These are phyloP conservation scores for Parazoanthus swiftii DNA, from an alignment of 92 coral and sea anemone species.

Conservation along the genomic window DNA sequence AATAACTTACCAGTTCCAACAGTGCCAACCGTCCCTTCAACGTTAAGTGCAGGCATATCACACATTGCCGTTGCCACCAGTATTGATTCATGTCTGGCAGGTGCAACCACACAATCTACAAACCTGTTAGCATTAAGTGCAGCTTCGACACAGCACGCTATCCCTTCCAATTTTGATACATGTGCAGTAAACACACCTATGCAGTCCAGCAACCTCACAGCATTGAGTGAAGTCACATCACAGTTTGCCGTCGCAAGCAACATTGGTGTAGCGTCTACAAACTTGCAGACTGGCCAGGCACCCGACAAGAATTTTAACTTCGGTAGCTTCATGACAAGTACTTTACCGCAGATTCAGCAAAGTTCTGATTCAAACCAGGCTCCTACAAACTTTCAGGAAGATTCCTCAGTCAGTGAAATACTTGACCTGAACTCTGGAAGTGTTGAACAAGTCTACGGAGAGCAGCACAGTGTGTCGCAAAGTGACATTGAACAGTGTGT, in stretches of 20 bases:
- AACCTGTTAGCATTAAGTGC: neutral
- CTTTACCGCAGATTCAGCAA: neutral
- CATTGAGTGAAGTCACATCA: neutral
- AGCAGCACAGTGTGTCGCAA: neutral
- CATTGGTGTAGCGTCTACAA: neutral
- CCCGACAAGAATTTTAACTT: neutral
- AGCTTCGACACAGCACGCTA: neutral
- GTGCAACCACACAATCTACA: neutral
- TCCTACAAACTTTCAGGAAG: neutral
- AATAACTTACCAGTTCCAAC: constrained; percentile 20
- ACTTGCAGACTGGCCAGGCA: neutral
- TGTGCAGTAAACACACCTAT: neutral
- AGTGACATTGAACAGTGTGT: constrained; percentile 25
- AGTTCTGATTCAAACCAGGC: constrained; percentile 3
- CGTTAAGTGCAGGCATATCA: neutral
- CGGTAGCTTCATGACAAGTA: neutral
- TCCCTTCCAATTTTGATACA: neutral
- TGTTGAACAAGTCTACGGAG: neutral
- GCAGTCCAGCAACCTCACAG: neutral
- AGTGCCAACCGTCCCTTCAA: neutral
- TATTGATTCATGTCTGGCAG: neutral
- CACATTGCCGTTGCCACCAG: neutral
- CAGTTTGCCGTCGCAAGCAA: constrained; percentile 1
- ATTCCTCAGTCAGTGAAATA: constrained; percentile 15
- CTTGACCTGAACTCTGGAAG: constrained; percentile 5